Conservation (phyloP, 1,140 invertebrate genomes). For the Brachionus rotundiformis region DNA sequence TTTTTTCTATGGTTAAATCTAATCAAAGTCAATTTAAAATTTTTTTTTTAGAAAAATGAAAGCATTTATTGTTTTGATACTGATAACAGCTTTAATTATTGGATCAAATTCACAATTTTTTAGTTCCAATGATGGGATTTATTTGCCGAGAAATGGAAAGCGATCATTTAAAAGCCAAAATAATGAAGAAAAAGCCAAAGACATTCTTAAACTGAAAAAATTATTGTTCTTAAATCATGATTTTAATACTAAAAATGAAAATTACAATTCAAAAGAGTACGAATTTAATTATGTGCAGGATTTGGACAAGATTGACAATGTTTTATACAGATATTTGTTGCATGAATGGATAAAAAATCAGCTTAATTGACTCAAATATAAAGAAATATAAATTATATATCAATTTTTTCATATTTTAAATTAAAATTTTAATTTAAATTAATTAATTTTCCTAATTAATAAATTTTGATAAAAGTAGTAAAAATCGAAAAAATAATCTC, state of each 20-base stretch:
- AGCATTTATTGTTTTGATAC: not conserved
- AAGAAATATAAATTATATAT: not conserved
- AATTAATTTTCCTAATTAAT: too few species aligned
- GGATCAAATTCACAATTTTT: conserved; percentile 1
- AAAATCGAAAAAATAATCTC: too few species aligned
- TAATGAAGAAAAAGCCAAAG: not conserved
- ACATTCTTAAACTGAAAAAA: not conserved
- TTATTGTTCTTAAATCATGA: not conserved
- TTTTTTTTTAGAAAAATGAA: conserved; percentile 30
- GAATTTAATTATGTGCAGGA: not conserved
- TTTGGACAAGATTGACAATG: not conserved
- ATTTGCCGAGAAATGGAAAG: conserved; percentile 50
- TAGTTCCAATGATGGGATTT: conserved; percentile 46
- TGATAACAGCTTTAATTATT: not conserved
- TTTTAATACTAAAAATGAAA: not conserved
- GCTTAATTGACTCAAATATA: not conserved
- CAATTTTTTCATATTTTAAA: not conserved
- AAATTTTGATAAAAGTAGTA: too few species aligned
- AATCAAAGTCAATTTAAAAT: too few species aligned
- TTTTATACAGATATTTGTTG: not conserved
- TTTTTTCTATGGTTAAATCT: not conserved
- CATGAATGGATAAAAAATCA: not conserved
- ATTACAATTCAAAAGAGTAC: not conserved
- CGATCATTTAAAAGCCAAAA: not conserved
- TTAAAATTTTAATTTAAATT: too few species aligned